Conservation (phyloP, 2,113 vertebrate species). For the Eudyptes chrysolophus region DNA sequence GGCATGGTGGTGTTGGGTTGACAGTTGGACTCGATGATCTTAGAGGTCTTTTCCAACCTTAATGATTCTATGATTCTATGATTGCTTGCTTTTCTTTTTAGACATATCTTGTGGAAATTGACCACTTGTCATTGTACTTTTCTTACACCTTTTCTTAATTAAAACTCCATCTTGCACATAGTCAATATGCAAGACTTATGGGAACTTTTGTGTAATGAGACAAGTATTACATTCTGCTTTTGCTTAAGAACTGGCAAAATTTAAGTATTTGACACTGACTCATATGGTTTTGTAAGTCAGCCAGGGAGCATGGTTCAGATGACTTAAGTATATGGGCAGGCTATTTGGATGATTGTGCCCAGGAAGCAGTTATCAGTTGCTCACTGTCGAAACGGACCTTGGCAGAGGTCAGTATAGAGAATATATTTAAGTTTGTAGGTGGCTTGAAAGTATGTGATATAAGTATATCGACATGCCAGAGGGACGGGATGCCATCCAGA, state of each 20-base stretch:
- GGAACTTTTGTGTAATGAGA: neutral
- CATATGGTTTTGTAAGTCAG: rapidly evolving
- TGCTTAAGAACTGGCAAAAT: neutral
- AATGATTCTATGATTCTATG: too few relatives aligned
- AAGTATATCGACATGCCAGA: too few relatives aligned
- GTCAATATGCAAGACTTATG: neutral
- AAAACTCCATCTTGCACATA: neutral
- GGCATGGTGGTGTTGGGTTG: too few relatives aligned
- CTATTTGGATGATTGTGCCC: neutral
- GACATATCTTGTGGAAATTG: neutral
- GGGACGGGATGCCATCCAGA: too few relatives aligned
- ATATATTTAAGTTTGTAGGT: neutral
- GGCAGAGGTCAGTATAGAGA: neutral
- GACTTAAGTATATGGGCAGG: neutral
- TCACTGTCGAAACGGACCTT: neutral
- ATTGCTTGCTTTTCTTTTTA: neutral
- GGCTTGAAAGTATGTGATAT: neutral
- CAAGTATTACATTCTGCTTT: neutral
- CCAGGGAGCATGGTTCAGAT: neutral
- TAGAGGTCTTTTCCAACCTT: too few relatives aligned
- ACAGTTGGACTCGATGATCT: too few relatives aligned
- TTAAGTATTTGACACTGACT: neutral
- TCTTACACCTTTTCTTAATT: neutral
- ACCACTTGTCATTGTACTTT: rapidly evolving
- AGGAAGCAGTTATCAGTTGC: neutral